phyloP scores from a whole-genome alignment of 2,113 vertebrate species.

The Macheiramphus alcinus region DNA sequence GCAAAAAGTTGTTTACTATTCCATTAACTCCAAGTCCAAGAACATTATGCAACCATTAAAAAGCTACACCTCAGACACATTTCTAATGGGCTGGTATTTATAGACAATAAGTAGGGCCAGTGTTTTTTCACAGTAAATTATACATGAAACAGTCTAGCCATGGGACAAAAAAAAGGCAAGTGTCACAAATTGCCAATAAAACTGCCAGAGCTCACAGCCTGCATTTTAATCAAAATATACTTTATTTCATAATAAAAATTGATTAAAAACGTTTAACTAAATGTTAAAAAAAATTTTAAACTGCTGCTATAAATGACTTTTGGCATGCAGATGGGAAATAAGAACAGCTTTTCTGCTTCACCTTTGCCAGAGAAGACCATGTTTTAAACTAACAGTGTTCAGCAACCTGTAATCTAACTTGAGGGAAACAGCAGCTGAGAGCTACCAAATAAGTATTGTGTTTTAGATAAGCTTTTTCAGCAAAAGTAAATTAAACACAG shows the following conservation, averaged over 20 bases:
- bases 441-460: not conserved
- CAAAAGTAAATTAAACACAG: not conserved
- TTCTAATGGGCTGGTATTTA: constrained; percentile 18
- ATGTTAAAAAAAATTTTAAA: not conserved
- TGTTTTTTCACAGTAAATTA: constrained; percentile 31
- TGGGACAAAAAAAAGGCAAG: not conserved
- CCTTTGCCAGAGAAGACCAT: not conserved
- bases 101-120: not conserved
- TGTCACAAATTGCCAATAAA: not conserved
- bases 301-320: not conserved
- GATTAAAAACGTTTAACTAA: not conserved
- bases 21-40: not conserved
- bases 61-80: not conserved
- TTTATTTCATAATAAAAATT: constrained; percentile 11
- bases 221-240: not conserved
- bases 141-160: not conserved
- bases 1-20: constrained; percentile 24
- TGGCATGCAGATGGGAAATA: not conserved
- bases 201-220: not conserved
- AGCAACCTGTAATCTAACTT: not conserved
- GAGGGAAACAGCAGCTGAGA: not conserved
- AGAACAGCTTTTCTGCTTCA: not conserved
- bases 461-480: not conserved
- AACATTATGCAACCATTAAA: constrained; percentile 16
- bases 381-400: not conserved